Evolutionary conservation across 2,113 vertebrate species (phyloP).

Genomic region (Todiramphus chloris): DNA sequence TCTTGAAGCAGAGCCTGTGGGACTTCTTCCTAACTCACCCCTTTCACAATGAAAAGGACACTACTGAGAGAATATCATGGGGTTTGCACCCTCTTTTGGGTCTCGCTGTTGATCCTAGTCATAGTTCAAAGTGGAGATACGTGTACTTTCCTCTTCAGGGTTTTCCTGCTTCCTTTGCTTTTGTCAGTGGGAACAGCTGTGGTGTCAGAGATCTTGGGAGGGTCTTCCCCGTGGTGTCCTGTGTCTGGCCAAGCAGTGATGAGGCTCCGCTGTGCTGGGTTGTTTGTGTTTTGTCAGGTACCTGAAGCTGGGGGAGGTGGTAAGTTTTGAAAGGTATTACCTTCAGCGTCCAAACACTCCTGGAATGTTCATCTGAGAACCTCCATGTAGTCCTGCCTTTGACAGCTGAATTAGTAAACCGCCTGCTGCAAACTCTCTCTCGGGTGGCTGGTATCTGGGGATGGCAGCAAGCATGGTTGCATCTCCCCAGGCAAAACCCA

Average conservation of each 20-base stretch:
- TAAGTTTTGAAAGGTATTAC: background rate
- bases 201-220: fast-evolving
- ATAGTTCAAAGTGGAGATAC: background rate
- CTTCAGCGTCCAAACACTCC: background rate
- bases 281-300: background rate
- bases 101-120: background rate
- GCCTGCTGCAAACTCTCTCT: background rate
- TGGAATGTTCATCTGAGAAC: background rate
- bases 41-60: background rate
- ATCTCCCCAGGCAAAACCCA: background rate
- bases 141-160: background rate
- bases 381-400: fast-evolving
- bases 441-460: background rate
- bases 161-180: background rate
- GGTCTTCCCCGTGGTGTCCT: background rate
- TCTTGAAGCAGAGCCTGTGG: background rate
- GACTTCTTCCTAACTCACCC: background rate
- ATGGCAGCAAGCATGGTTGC: background rate
- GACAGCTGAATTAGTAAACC: background rate
- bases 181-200: background rate
- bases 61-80: background rate
- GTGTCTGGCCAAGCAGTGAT: background rate
- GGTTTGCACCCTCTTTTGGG: background rate
- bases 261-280: background rate
- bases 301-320: background rate